Evolutionary conservation across 2,797 vertebrate genomes (phyloP), one percentile per base, ranked within the genome.

Genomic region (Cuculus canorus): DNA sequence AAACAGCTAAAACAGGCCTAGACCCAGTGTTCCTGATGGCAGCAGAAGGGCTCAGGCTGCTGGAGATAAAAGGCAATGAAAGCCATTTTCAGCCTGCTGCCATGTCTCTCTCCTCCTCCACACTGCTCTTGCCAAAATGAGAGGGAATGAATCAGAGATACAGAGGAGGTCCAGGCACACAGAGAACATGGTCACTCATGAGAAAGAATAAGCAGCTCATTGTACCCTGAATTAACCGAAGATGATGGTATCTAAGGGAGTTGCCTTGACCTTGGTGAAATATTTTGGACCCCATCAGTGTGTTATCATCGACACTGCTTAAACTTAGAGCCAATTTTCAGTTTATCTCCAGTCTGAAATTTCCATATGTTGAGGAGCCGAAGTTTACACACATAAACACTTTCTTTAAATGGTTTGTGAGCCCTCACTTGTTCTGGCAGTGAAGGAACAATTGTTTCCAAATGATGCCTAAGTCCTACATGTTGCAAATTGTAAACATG

Each of bases 301-400:
- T 71, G 35, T 61, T 87, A 32, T 57, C 60, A 52, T 11, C 85
- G 8, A 24, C 28, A 13, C 18, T 22, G 21, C 79, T 61, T 43
- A 28, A 76, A 65, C 80, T 54, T 33, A 13, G 18, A 87, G 59
- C 24, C 69, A 76, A 53, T 2, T 52, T 56, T 39, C 5, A 4
- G 47, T 63, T 91, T 93, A 82, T 70, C 35, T 88, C 82, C 65
- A 82, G 72, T 0, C 85, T 91, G 85, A 70, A 96, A 94, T 94
- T 95, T 93, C 91, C 16, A 1, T 77, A 88, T 68, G 92, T 79
- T 80, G 64, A 90, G 52, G 41, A 41, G 45, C 13, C 91, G 10
- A 82, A 77, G 64, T 83, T 87, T 82, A 78, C 43, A 64, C 22
- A 24, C 39, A 71, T 63, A 88, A 94, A 86, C 76, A 73, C 59